phyloP scores from a whole-genome alignment of 2,797 vertebrate genomes.

The Leuciscus waleckii region DNA sequence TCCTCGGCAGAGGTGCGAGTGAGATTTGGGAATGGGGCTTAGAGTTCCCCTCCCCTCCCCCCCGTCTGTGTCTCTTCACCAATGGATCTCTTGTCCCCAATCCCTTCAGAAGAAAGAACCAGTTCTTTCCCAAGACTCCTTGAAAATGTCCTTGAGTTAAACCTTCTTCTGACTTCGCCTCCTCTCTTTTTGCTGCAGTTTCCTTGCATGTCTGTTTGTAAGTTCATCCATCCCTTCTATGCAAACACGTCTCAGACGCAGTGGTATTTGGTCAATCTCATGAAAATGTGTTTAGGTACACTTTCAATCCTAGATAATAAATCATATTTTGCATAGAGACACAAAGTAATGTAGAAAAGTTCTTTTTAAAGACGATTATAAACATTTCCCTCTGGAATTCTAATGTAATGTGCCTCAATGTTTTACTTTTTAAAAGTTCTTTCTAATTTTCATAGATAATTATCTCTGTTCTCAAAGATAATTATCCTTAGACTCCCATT shows the following conservation, averaged over 20 bases:
- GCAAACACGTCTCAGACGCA: background rate
- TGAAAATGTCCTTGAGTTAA: constrained; percentile 46
- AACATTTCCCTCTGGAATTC: background rate
- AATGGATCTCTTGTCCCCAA: constrained; percentile 39
- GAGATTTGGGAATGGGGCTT: constrained; percentile 60
- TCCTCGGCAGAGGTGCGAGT: constrained; percentile 61
- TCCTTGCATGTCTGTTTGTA: background rate
- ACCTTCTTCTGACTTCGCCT: constrained; percentile 4
- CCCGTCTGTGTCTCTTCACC: constrained; percentile 28
- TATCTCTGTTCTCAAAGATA: constrained; percentile 2
- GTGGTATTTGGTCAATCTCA: background rate
- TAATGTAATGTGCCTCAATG: background rate
- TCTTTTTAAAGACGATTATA: background rate
- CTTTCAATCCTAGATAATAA: background rate
- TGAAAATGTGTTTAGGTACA: background rate
- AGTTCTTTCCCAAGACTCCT: constrained; percentile 57
- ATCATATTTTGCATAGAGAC: background rate
- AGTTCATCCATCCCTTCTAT: background rate
- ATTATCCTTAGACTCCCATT: background rate
- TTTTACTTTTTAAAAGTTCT: background rate
- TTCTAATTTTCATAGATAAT: background rate
- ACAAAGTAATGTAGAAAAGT: background rate
- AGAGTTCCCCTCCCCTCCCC: constrained; percentile 21
- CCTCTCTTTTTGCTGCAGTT: background rate
- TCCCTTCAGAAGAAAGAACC: constrained; percentile 37